Evolutionary conservation across 2,888 invertebrate genomes (phyloP).

Genomic region (Dinocampus coccinellae): DNA sequence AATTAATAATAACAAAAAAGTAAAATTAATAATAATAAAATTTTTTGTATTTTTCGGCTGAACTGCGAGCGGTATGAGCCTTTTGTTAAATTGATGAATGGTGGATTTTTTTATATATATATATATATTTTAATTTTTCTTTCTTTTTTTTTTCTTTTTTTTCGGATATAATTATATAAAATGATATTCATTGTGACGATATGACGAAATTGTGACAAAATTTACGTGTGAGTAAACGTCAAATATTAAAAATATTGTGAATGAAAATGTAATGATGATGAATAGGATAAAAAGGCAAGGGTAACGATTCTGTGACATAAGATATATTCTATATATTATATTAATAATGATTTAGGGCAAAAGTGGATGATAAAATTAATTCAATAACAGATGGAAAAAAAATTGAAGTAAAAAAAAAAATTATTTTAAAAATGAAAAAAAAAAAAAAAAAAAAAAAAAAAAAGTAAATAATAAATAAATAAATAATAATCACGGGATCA

Average conservation of each 20-base stretch:
- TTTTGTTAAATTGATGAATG: conserved; percentile 45
- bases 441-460: background rate
- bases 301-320: conserved; percentile 50
- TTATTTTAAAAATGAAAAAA: background rate
- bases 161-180: conserved; percentile 32
- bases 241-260: conserved; percentile 15
- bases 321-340: conserved; percentile 50
- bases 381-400: background rate
- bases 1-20: too few relatives aligned
- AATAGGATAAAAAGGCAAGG: conserved; percentile 25
- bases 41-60: conserved; percentile 45
- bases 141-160: too few relatives aligned
- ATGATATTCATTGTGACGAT: conserved; percentile 35
- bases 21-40: too few relatives aligned
- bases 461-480: too few relatives aligned
- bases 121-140: too few relatives aligned
- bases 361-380: background rate
- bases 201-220: conserved; percentile 15
- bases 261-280: conserved; percentile 30
- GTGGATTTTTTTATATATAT: too few relatives aligned
- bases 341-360: background rate
- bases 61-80: conserved; percentile 45
- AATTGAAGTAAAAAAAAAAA: too few relatives aligned
- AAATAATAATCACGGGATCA: too few relatives aligned
- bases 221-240: background rate